These are phyloP conservation scores for Eupsittula cactorum DNA, from an alignment of 2,113 vertebrate genomes.

Conservation along the genomic window DNA sequence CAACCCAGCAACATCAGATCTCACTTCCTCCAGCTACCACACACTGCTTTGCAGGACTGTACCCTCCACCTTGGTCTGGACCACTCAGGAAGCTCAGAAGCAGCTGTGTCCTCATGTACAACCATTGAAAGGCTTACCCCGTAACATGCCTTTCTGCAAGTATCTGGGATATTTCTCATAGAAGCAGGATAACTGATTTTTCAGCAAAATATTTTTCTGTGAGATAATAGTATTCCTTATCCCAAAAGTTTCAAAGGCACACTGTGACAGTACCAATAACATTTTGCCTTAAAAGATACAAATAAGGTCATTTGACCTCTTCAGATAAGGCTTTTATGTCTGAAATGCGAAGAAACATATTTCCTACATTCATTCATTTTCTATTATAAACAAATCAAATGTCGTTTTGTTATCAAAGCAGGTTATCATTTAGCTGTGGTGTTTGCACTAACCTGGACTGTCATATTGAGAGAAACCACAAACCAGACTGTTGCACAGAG, in stretches of 20 bases:
- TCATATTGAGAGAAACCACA: not conserved
- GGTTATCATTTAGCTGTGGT: not conserved
- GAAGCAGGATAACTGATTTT: not conserved
- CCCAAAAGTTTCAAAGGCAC: not conserved
- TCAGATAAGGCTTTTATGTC: not conserved
- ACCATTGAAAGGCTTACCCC: not conserved
- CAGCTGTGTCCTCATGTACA: not conserved
- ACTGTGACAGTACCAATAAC: not conserved
- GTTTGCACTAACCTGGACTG: not conserved
- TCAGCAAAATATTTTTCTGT: not conserved
- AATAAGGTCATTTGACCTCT: not conserved
- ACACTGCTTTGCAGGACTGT: accelerated
- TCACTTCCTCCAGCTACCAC: not conserved
- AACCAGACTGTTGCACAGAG: accelerated
- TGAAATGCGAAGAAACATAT: not conserved
- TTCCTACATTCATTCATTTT: not conserved
- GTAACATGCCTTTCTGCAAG: not conserved
- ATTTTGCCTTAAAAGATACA: not conserved
- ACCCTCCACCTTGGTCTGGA: not conserved
- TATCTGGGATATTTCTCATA: not conserved
- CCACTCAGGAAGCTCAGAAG: not conserved
- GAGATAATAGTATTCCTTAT: not conserved
- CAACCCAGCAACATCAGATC: not conserved
- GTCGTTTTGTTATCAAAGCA: not conserved
- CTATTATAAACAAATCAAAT: not conserved